Evolutionary conservation across 2,888 invertebrate genomes (phyloP).

Genomic region (Eupeodes luniger): DNA sequence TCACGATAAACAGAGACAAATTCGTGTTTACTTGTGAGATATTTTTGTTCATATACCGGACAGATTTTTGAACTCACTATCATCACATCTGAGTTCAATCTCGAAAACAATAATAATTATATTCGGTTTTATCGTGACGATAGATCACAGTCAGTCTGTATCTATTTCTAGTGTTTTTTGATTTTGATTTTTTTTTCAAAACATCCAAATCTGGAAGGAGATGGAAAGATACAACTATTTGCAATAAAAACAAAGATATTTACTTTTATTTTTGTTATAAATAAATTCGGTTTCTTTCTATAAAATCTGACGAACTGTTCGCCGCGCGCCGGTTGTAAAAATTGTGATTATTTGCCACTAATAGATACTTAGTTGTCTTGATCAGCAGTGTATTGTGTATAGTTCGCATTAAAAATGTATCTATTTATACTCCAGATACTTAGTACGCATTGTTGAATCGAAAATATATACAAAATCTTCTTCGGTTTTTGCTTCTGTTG

Average conservation of each 20-base stretch:
- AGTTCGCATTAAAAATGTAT: constrained; percentile 28
- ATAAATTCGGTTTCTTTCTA: constrained; percentile 48
- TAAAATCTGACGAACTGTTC: not conserved
- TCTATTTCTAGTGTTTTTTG: constrained; percentile 5
- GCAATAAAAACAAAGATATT: constrained; percentile 35
- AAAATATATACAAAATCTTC: constrained; percentile 2
- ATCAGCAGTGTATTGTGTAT: constrained; percentile 8
- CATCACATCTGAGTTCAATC: constrained; percentile 45
- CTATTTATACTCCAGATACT: constrained; percentile 47
- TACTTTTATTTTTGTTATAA: constrained; percentile 47
- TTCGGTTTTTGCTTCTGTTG: not conserved
- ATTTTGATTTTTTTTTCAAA: constrained; percentile 14
- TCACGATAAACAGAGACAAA: not conserved
- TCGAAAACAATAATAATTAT: constrained; percentile 11
- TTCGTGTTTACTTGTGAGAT: constrained; percentile 36
- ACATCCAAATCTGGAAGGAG: constrained; percentile 49
- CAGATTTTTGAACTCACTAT: constrained; percentile 50
- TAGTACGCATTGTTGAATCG: constrained; percentile 44
- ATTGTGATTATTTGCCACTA: constrained; percentile 60
- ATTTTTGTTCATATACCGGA: constrained; percentile 50
- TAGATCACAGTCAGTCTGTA: constrained; percentile 36
- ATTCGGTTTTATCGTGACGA: constrained; percentile 17
- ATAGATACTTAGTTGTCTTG: constrained; percentile 47
- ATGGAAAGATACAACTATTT: constrained; percentile 40
- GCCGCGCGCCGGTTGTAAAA: constrained; percentile 26